Percentiles rank a stretch among this genome's conserved stretches.
These are phyloP conservation scores for Drosophila silvestris DNA, from an alignment of 2,888 invertebrate species.

Conservation along the genomic window DNA sequence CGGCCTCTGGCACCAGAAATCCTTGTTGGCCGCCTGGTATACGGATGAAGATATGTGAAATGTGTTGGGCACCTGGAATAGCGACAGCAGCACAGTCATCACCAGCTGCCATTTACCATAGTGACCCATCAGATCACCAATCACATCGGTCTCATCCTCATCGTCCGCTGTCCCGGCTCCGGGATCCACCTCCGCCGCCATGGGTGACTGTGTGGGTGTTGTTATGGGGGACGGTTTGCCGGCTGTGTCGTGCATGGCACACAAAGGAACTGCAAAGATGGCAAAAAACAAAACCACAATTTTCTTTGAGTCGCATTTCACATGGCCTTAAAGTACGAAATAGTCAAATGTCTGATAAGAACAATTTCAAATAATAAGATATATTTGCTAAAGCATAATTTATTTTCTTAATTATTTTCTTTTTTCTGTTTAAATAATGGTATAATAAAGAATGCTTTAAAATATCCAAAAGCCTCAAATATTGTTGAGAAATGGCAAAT, in stretches of 20 bases:
- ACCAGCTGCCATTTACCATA: constrained; percentile 92
- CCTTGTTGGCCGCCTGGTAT: constrained; percentile 89
- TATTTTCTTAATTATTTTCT: background rate
- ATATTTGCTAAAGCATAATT: background rate
- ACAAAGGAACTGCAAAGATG: constrained; percentile 75
- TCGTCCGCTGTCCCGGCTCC: constrained; percentile 45
- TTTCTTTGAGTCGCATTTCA: background rate
- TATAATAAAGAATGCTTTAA: background rate
- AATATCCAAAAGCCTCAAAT: background rate
- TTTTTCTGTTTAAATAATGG: background rate
- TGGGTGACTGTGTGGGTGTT: constrained; percentile 61
- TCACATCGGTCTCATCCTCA: constrained; percentile 88
- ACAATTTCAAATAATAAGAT: background rate
- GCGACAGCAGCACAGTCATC: constrained; percentile 90
- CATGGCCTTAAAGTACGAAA: background rate
- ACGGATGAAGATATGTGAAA: constrained; percentile 92
- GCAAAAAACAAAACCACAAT: background rate
- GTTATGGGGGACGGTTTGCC: constrained; percentile 81
- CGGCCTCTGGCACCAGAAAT: constrained; percentile 90
- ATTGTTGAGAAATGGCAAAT: background rate
- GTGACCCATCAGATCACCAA: constrained; percentile 89
- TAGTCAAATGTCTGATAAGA: background rate
- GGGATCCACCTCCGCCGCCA: constrained; percentile 48
- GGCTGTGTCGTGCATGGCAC: constrained; percentile 81
- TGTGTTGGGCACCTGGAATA: constrained; percentile 92